Evolutionary conservation across 2,888 invertebrate genomes (phyloP).

Genomic region (Deilephila porcellus): DNA sequence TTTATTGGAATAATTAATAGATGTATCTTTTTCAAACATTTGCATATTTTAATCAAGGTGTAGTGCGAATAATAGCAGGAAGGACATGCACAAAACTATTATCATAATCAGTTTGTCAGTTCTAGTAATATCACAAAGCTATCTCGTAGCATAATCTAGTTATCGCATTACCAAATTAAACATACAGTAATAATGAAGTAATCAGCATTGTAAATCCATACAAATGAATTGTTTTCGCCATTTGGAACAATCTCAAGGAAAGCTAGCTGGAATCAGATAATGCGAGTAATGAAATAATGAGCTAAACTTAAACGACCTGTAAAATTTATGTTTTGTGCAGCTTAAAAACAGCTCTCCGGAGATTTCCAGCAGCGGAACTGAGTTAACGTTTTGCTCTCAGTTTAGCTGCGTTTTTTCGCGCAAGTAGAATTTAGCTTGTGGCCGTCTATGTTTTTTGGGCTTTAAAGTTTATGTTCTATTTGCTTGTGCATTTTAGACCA

Average conservation of each 20-base stretch:
- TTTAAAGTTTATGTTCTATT: slow-evolving; percentile 58
- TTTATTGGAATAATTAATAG: too few species aligned
- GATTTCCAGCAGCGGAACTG: slow-evolving; percentile 68
- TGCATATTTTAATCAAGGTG: too few species aligned
- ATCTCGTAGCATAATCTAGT: not conserved
- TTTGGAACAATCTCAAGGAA: slow-evolving; percentile 42
- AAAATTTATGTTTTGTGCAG: slow-evolving; percentile 80
- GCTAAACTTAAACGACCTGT: slow-evolving; percentile 80
- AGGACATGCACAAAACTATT: too few species aligned
- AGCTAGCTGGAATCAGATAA: slow-evolving; percentile 61
- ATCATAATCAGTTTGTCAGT: too few species aligned
- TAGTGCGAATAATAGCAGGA: too few species aligned
- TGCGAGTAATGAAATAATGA: slow-evolving; percentile 79
- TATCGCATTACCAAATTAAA: not conserved
- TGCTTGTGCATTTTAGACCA: slow-evolving; percentile 43
- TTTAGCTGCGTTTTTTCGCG: slow-evolving; percentile 63
- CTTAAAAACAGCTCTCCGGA: slow-evolving; percentile 78
- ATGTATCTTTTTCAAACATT: too few species aligned
- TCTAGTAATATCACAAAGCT: too few species aligned
- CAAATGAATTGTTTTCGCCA: slow-evolving; percentile 10
- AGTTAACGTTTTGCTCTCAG: slow-evolving; percentile 72
- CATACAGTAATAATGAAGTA: not conserved
- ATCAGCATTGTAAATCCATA: not conserved
- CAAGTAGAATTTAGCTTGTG: slow-evolving; percentile 68
- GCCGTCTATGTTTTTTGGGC: slow-evolving; percentile 61